Conservation (phyloP, 2,113 vertebrate genomes). For the Oceanodroma tethys region DNA sequence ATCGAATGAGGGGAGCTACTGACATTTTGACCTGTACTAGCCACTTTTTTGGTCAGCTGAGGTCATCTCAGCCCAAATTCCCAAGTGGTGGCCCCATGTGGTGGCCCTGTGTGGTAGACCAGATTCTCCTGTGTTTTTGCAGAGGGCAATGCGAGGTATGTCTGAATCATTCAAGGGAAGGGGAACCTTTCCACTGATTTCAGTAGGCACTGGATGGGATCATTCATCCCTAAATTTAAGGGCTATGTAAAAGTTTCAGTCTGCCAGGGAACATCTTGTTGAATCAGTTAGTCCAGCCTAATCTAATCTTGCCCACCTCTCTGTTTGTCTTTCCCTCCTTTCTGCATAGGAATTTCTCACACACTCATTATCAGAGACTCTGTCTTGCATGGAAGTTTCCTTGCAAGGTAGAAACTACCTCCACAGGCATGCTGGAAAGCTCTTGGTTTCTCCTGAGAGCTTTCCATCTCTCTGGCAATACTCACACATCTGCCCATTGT, state of each 20-base stretch:
- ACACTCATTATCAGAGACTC: background rate
- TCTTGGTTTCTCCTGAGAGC: background rate
- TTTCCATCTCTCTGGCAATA: slow-evolving; percentile 4
- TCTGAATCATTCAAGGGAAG: background rate
- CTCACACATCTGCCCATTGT: slow-evolving; percentile 98
- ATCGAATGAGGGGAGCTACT: background rate
- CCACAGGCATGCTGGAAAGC: background rate
- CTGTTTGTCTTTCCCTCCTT: slow-evolving; percentile 34
- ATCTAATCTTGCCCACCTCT: slow-evolving; percentile 25
- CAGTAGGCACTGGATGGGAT: background rate
- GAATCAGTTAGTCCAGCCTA: slow-evolving; percentile 10
- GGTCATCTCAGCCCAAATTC: background rate
- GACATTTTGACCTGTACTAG: background rate
- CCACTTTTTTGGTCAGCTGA: background rate
- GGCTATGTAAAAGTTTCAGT: background rate
- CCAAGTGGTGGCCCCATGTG: background rate
- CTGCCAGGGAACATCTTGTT: background rate
- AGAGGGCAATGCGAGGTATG: background rate
- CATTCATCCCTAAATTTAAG: background rate
- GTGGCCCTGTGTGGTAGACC: background rate
- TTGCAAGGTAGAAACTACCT: background rate
- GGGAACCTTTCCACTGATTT: background rate
- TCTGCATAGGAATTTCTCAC: slow-evolving; percentile 43
- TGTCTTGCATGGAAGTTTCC: background rate
- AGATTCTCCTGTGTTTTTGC: background rate